Evolutionary conservation across 1,140 invertebrate species (phyloP).

Genomic region (Parapsyche elsis): DNA sequence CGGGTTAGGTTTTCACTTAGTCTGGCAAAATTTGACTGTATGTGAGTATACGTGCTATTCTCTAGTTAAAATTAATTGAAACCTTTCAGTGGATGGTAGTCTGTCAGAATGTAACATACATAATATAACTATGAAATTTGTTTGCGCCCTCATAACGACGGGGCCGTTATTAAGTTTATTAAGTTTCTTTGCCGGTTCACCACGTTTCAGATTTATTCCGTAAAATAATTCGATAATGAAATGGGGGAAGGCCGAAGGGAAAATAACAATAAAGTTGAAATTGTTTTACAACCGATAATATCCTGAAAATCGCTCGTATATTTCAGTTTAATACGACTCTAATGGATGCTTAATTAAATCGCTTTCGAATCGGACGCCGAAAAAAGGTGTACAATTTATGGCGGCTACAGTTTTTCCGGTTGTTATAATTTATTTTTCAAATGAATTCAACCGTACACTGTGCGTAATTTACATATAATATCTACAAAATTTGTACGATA

Average conservation of each 20-base stretch:
- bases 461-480: too few relatives aligned
- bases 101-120: not conserved
- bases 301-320: not conserved
- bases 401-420: too few relatives aligned
- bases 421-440: too few relatives aligned
- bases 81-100: not conserved
- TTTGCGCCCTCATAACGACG: not conserved
- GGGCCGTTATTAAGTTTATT: not conserved
- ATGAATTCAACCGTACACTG: too few relatives aligned
- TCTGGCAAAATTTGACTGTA: too few relatives aligned
- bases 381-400: too few relatives aligned
- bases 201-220: not conserved
- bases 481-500: too few relatives aligned
- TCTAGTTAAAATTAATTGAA: constrained; percentile 2
- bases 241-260: not conserved
- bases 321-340: not conserved
- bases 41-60: not conserved
- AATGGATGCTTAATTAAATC: not conserved
- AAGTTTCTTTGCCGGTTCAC: not conserved
- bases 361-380: not conserved
- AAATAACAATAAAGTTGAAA: not conserved
- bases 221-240: not conserved
- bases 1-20: too few relatives aligned
- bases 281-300: not conserved
- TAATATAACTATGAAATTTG: constrained; percentile 20